These are phyloP conservation scores for Lamellibrachia luymesi DNA, from an alignment of 1,140 invertebrate genomes.

Conservation along the genomic window DNA sequence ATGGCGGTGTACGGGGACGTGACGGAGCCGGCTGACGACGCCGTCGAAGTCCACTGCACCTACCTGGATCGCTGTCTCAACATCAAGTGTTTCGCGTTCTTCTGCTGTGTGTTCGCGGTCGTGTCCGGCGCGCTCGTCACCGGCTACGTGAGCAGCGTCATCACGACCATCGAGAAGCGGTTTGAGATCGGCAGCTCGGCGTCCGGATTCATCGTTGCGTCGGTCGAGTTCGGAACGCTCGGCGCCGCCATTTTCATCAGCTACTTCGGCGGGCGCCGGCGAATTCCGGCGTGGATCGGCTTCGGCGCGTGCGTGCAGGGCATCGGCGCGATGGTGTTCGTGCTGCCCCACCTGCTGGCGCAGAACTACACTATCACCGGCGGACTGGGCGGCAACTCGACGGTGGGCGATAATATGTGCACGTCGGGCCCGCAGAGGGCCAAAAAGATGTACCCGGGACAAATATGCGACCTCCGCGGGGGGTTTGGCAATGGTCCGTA, in stretches of 20 bases:
- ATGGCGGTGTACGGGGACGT: neutral
- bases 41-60: neutral
- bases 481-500: slow-evolving; percentile 53
- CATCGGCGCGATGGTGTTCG: slow-evolving; percentile 81
- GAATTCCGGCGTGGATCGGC: slow-evolving; percentile 94
- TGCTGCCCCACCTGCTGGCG: slow-evolving; percentile 63
- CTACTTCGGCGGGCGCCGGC: slow-evolving; percentile 89
- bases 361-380: slow-evolving; percentile 52
- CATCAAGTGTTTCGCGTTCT: slow-evolving; percentile 83
- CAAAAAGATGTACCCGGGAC: neutral
- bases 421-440: slow-evolving; percentile 26
- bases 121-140: slow-evolving; percentile 59
- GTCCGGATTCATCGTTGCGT: slow-evolving; percentile 87
- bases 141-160: slow-evolving; percentile 90
- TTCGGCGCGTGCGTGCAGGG: slow-evolving; percentile 86
- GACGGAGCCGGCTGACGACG: neutral
- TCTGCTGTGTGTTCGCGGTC: slow-evolving; percentile 86
- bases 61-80: slow-evolving; percentile 72
- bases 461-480: neutral
- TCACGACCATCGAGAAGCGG: slow-evolving; percentile 93
- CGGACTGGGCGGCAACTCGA: slow-evolving; percentile 55
- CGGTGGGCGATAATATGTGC: slow-evolving; percentile 47
- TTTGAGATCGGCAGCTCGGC: slow-evolving; percentile 93
- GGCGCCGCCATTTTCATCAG: slow-evolving; percentile 92
- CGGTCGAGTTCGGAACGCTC: slow-evolving; percentile 93